Base-by-base conservation (phyloP, 2,888 invertebrate species). In the Drosophila borealis region DNA sequence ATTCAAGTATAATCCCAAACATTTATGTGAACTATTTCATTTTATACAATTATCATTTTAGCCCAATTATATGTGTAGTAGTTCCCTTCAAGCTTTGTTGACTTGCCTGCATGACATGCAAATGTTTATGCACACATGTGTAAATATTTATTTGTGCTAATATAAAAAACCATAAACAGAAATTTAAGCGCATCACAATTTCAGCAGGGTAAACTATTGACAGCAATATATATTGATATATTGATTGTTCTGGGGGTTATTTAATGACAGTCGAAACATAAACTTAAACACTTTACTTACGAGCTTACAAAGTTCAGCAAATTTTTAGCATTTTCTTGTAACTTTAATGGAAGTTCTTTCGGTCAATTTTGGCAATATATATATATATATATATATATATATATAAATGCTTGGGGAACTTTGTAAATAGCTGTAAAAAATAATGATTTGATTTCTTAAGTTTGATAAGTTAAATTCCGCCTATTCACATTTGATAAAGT, bases 231-330 rank as follows among this genome's bases (percentile, higher is more conserved):
- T 46, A 17, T 17, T 17, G 17, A 17, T 36, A 21, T 45, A n/a
- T 48, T 49, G 21, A 70, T 54, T 45, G 45, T 34, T 34, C 5
- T 45, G 45, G 37, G 34, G 29, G 39, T 39, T 51, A 49, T 57
- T 21, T 14, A 29, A 55, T 33, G 37, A 45, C 17, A 49, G 37
- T 39, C 37, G 33, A 44, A 60, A 69, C 14, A 44, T 39, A 13
- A 48, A 42, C 59, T 39, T 11, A 45, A 37, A 9, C 17, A 11
- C 34, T 53, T 42, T 11, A 34, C 33, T 53, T 59, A 25, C 13
- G 51, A 63, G 21, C 44, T 44, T 42, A 67, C 25, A 60, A 54
- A 67, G 70, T 81, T 81, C 81, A 81, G 87, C 87, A 81, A 86
- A 73, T 80, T 76, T 72, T 72, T 81, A 46, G 68, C 67, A 54